These are phyloP conservation scores for Python bivittatus DNA, from an alignment of 2,113 vertebrate species.

Conservation along the genomic window DNA sequence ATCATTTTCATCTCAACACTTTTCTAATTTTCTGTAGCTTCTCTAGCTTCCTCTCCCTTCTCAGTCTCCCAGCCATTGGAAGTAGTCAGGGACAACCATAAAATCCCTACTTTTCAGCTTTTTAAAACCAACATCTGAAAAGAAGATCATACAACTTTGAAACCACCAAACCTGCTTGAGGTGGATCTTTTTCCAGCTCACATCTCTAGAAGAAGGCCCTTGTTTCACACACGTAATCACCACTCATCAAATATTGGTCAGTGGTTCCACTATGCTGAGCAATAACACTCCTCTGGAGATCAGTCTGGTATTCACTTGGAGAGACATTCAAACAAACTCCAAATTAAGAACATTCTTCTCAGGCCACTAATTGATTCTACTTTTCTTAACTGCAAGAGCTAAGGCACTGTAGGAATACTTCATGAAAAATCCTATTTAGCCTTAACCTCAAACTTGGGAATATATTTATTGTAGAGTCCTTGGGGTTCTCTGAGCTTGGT, in stretches of 20 bases:
- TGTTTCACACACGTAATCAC: background rate
- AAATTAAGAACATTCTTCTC: background rate
- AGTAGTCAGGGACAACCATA: background rate
- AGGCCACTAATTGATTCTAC: background rate
- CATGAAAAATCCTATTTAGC: background rate
- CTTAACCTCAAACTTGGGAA: background rate
- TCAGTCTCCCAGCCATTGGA: background rate
- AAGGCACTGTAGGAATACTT: background rate
- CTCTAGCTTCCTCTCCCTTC: background rate
- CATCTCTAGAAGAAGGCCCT: background rate
- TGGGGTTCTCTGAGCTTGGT: too few species aligned
- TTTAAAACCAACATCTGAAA: background rate
- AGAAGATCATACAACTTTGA: background rate
- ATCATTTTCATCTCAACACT: background rate
- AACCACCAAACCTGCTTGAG: background rate
- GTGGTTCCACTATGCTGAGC: background rate
- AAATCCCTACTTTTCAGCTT: background rate
- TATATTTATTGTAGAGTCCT: too few species aligned
- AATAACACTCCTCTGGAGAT: background rate
- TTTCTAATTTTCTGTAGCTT: background rate
- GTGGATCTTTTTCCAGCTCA: background rate
- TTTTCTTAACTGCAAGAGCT: background rate
- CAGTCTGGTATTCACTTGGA: background rate
- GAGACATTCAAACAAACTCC: background rate
- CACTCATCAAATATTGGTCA: background rate